Percentiles rank a stretch among this genome's conserved stretches.
These are phyloP conservation scores for Pteropus alecto DNA, from an alignment of 2,113 vertebrate species.

Conservation along the genomic window DNA sequence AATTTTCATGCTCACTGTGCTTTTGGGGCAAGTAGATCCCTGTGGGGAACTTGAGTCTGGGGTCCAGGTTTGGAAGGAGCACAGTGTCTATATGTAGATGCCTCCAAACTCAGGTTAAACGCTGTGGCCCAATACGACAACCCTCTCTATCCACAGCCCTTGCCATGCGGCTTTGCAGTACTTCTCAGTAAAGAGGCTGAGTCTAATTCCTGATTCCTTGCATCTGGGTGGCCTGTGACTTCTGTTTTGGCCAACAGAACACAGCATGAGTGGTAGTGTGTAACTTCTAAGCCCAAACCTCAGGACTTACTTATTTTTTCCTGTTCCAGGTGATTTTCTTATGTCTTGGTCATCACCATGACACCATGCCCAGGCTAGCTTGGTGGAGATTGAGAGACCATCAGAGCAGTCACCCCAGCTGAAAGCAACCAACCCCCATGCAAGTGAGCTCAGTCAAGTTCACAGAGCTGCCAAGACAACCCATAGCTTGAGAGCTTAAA, in stretches of 20 bases:
- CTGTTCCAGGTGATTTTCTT: not conserved
- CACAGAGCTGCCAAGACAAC: not conserved
- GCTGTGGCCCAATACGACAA: not conserved
- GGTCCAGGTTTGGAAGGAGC: not conserved
- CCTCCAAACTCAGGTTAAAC: not conserved
- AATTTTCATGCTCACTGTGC: not conserved
- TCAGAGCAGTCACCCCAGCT: not conserved
- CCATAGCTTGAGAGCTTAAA: not conserved
- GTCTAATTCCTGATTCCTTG: not conserved
- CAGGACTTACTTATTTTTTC: not conserved
- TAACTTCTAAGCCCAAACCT: not conserved
- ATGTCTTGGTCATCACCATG: not conserved
- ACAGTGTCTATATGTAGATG: not conserved
- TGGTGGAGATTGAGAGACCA: not conserved
- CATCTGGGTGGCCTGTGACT: not conserved
- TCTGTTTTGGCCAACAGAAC: not conserved
- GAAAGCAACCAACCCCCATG: not conserved
- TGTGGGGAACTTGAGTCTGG: not conserved
- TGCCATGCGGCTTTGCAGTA: accelerated
- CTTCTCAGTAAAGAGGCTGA: not conserved
- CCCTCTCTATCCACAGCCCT: not conserved
- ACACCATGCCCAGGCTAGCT: not conserved
- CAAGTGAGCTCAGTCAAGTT: not conserved
- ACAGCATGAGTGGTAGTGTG: not conserved
- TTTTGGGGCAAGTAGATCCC: not conserved